Conservation (phyloP, 2,888 invertebrate genomes). For the Phalangium opilio region DNA sequence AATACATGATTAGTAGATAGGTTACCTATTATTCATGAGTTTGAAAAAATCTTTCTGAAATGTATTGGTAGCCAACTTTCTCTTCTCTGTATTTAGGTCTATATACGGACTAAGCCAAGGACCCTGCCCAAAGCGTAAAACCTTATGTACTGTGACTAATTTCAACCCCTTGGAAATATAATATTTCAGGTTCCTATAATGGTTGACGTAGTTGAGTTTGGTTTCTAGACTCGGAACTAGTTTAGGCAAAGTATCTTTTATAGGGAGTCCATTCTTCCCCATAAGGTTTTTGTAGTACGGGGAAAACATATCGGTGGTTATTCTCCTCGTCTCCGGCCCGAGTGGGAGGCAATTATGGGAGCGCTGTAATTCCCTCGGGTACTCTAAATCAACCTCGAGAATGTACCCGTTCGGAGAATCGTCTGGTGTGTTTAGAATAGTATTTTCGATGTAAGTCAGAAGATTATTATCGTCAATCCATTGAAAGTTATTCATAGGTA, state of each 20-base stretch:
- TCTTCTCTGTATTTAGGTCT: constrained; percentile 15
- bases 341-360: constrained; percentile 1
- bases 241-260: constrained; percentile 6
- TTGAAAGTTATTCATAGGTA: constrained; percentile 10
- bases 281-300: no score
- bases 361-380: constrained; percentile 7
- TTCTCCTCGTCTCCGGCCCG: no score
- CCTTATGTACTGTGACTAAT: constrained; percentile 21
- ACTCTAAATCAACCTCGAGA: constrained; percentile 11
- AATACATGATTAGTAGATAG: no score
- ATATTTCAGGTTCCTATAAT: constrained; percentile 20
- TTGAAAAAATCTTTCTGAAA: constrained; percentile 31
- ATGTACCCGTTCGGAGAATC: constrained; percentile 5
- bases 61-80: constrained; percentile 23
- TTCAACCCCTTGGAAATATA: constrained; percentile 19
- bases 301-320: no score
- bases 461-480: constrained; percentile 1
- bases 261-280: constrained; percentile 3
- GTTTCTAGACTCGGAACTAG: constrained; percentile 11
- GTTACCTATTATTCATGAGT: constrained; percentile 24
- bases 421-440: not conserved
- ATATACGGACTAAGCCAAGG: constrained; percentile 13
- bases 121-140: constrained; percentile 9
- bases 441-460: no score
- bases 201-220: constrained; percentile 19